A percentile compares a stretch with the other conserved stretches of the same genome.
Evolutionary conservation across 37 sponge, comb jelly and placozoan species (phyloP).

Genomic region (Crambe crambe): DNA sequence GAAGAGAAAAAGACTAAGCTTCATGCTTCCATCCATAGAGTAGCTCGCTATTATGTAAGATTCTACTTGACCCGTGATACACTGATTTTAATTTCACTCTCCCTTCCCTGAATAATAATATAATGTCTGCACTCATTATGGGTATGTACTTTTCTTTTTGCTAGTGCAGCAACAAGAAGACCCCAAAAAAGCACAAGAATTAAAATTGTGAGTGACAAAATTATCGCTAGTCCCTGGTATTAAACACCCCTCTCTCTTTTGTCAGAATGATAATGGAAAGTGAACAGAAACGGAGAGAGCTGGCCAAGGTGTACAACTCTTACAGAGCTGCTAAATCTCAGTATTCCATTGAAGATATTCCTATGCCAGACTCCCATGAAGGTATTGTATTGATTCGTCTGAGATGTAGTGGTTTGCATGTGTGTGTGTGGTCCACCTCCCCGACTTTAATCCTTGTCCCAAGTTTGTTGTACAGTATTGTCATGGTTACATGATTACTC

Average conservation of each 20-base stretch:
- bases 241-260: slow-evolving; percentile 3
- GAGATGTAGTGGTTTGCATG: not conserved
- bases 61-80: not conserved
- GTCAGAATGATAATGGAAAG: slow-evolving; percentile 64
- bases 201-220: slow-evolving; percentile 45
- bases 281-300: slow-evolving; percentile 59
- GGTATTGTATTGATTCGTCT: slow-evolving; percentile 8
- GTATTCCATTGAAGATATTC: slow-evolving; percentile 66
- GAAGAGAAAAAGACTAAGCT: slow-evolving; percentile 87
- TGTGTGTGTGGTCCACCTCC: not conserved
- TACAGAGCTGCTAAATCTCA: slow-evolving; percentile 69
- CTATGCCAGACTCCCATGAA: slow-evolving; percentile 55
- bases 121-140: no score
- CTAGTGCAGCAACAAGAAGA: slow-evolving; percentile 63
- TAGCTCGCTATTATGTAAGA: slow-evolving; percentile 66
- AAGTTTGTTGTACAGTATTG: not conserved
- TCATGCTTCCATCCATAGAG: slow-evolving; percentile 64
- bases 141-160: not conserved
- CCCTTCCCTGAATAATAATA: no score
- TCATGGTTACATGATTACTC: not conserved
- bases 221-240: not conserved
- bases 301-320: slow-evolving; percentile 61
- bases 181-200: slow-evolving; percentile 51
- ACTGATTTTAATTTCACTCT: no score
- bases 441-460: no score